Percentiles rank a stretch among this genome's conserved stretches.
Evolutionary conservation across 2,888 invertebrate genomes (phyloP).

Genomic region (Podabrus alpinus): DNA sequence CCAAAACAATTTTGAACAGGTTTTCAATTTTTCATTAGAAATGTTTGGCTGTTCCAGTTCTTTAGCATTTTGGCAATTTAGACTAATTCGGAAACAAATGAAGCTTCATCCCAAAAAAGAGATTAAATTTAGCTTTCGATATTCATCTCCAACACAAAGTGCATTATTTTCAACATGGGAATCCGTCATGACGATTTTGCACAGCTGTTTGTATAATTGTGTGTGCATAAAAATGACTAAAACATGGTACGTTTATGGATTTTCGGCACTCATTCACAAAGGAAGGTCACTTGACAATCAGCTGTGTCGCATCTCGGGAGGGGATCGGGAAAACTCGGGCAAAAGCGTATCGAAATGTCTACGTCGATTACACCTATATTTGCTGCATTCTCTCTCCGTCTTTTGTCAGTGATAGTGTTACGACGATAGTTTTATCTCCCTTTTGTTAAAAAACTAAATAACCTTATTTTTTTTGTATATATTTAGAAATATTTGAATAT

Average conservation of each 20-base stretch:
- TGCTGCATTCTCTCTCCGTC: background rate
- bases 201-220: background rate
- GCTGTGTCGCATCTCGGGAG: constrained; percentile 9
- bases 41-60: background rate
- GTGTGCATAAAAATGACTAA: constrained; percentile 13
- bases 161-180: background rate
- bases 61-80: background rate
- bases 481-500: background rate
- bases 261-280: constrained; percentile 5
- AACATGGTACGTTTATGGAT: constrained; percentile 1
- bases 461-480: background rate
- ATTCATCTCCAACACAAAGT: background rate
- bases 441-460: background rate
- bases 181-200: background rate
- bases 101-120: background rate
- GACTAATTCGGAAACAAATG: background rate
- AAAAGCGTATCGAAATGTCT: background rate
- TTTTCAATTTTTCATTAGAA: background rate
- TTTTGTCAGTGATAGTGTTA: background rate
- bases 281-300: constrained; percentile 22
- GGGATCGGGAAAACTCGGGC: background rate
- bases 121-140: background rate
- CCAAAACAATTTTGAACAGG: too few relatives aligned
- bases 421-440: background rate
- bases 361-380: constrained; percentile 2